phyloP scores from a whole-genome alignment of 2,113 vertebrate genomes.

The Corythaixoides concolor region DNA sequence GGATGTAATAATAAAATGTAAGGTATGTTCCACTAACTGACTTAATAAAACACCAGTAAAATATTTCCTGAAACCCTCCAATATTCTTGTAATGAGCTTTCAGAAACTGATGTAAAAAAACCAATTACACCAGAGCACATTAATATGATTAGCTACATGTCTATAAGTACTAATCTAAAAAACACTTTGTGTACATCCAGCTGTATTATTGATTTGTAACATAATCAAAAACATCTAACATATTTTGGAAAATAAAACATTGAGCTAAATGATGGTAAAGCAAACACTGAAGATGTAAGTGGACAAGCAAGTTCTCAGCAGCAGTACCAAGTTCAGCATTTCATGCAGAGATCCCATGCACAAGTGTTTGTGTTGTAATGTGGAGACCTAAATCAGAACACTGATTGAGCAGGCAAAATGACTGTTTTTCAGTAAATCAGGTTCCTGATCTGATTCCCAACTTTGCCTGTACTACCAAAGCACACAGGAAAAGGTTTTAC shows the following conservation, averaged over 20 bases:
- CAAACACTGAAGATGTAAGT: not conserved
- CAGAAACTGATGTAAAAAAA: not conserved
- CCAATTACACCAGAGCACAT: not conserved
- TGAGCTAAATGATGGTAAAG: not conserved
- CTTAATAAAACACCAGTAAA: not conserved
- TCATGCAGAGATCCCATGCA: not conserved
- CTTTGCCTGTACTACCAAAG: not conserved
- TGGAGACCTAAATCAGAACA: not conserved
- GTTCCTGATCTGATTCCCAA: not conserved
- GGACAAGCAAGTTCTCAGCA: not conserved
- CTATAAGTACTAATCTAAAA: not conserved
- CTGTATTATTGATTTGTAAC: not conserved
- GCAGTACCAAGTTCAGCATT: not conserved
- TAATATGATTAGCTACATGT: not conserved
- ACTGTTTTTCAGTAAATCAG: not conserved
- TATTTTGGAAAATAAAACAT: not conserved
- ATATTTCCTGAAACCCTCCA: not conserved
- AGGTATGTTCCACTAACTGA: not conserved
- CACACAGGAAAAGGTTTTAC: not conserved
- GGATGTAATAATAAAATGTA: constrained; percentile 35
- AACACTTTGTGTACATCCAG: not conserved
- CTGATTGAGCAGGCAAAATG: not conserved
- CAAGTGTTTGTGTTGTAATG: not conserved
- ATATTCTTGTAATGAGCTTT: not conserved
- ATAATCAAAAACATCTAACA: not conserved